phyloP scores from a whole-genome alignment of 2,888 invertebrate genomes.

The Apomyelois bistriatella region DNA sequence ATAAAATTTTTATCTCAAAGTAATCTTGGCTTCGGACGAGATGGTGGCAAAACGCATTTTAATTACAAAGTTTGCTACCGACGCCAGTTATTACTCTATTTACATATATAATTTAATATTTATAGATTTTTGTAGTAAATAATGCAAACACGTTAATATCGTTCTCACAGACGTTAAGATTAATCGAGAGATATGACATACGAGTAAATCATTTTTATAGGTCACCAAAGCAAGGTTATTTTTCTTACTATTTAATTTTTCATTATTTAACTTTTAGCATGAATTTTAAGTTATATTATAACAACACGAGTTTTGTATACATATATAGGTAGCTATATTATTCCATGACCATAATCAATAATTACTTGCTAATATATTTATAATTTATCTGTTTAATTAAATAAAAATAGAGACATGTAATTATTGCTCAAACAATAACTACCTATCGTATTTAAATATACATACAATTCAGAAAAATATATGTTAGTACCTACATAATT shows the following conservation, averaged over 20 bases:
- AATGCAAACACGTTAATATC: constrained; percentile 16
- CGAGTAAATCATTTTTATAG: constrained; percentile 11
- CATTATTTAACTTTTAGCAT: neutral
- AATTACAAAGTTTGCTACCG: constrained; percentile 27
- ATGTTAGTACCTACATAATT: no score
- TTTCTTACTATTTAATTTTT: neutral
- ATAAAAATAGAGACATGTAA: no score
- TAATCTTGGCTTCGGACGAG: constrained; percentile 26
- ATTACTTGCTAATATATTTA: no score
- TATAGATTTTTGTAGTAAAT: constrained; percentile 20
- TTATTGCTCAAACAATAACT: neutral
- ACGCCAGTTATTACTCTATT: constrained; percentile 30
- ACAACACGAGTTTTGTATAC: no score
- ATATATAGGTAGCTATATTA: no score
- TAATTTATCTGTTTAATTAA: no score
- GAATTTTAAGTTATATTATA: no score
- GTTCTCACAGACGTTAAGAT: constrained; percentile 16
- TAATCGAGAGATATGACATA: constrained; percentile 1
- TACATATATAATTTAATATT: constrained; percentile 28
- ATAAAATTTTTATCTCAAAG: constrained; percentile 31
- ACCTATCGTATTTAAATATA: neutral
- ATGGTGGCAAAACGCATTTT: constrained; percentile 28
- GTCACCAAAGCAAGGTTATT: neutral
- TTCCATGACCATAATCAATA: no score
- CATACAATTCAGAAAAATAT: no score